Percentiles rank a stretch among this genome's conserved stretches.
These are phyloP conservation scores for Toxotes chatareus DNA, from an alignment of 2,113 vertebrate genomes.

Conservation along the genomic window DNA sequence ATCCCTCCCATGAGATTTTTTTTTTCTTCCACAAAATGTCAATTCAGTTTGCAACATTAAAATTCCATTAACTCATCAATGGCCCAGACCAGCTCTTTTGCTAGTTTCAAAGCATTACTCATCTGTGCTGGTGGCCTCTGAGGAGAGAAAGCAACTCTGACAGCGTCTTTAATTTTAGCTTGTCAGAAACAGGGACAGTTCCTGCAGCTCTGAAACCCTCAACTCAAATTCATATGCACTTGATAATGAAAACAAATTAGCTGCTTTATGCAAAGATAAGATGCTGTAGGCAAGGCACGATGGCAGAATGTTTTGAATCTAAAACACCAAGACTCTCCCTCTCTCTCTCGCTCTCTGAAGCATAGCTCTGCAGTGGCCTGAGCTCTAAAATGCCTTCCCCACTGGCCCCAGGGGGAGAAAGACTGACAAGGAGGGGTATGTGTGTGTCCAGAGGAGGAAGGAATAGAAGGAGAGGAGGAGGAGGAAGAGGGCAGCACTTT, in stretches of 20 bases:
- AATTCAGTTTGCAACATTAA: slow-evolving; percentile 22
- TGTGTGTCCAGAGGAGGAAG: slow-evolving; percentile 51
- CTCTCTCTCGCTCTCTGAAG: slow-evolving; percentile 38
- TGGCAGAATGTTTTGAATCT: slow-evolving; percentile 29
- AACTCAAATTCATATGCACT: slow-evolving; percentile 40
- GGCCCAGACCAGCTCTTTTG: slow-evolving; percentile 26
- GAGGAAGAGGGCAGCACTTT: slow-evolving; percentile 32
- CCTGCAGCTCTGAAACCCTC: slow-evolving; percentile 47
- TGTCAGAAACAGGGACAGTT: slow-evolving; percentile 30
- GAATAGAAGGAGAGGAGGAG: slow-evolving; percentile 14
- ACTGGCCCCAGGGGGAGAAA: slow-evolving; percentile 71
- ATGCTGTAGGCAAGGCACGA: slow-evolving; percentile 46
- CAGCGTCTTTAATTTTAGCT: slow-evolving; percentile 45
- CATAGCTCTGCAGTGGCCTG: slow-evolving; percentile 65
- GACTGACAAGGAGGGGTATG: slow-evolving; percentile 63
- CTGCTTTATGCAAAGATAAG: slow-evolving; percentile 49
- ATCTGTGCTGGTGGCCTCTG: slow-evolving; percentile 56
- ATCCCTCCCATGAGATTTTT: background rate
- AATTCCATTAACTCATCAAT: slow-evolving; percentile 34
- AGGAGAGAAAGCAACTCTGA: slow-evolving; percentile 47
- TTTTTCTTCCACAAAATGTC: slow-evolving; percentile 20
- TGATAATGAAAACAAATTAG: slow-evolving; percentile 69
- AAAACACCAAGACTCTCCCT: slow-evolving; percentile 30
- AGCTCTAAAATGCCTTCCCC: slow-evolving; percentile 76
- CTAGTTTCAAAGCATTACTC: slow-evolving; percentile 46